Base-by-base conservation (phyloP, 2,113 vertebrate species). In the Perca schrenkii region DNA sequence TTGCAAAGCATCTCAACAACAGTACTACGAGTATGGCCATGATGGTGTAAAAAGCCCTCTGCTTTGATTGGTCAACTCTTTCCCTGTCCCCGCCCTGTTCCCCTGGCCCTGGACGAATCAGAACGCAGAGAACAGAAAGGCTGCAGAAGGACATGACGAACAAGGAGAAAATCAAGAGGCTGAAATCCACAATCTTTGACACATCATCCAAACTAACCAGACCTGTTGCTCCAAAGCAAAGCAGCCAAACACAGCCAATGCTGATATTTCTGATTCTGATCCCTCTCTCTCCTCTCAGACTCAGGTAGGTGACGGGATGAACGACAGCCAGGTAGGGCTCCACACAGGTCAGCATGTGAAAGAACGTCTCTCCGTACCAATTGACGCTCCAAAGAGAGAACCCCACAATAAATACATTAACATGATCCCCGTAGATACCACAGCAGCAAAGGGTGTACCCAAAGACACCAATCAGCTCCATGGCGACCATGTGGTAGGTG, bases 391-490 rank as follows among this genome's bases (percentile, higher is more conserved):
- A 58, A 6, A 58, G 2, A 14, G 1, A 22, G 6, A 0, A 8
- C 5, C 62, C 62, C n/a, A 6, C 16, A 4, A 0, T 1, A 2
- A 28, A 15, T 7, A 58, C 2, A 28, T 28, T 1, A 14, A 2
- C 2, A 7, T 15, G 13, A 58, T 15, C 2, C 3, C 3, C 1
- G 7, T 6, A 3, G 46, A 31, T 6, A 5, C 66, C 31, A 21
- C 6, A 8, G 6, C 8, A 14, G 66, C 1, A 14, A 0, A 36
- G 4, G 4, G 14, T 15, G 12, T 2, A 0, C 6, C 13, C 56
- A 0, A 6, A 12, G 6, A 34, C 2, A 4, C 19, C 66, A 1
- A 53, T 2, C 12, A 36, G 31, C 4, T 34, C 4, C 31, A 34
- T 34, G 31, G 31, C 4, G 4, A 34, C 31, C 31, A 34, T 34